Conservation (phyloP, 2,113 vertebrate genomes). For the Coptodon rendalli region DNA sequence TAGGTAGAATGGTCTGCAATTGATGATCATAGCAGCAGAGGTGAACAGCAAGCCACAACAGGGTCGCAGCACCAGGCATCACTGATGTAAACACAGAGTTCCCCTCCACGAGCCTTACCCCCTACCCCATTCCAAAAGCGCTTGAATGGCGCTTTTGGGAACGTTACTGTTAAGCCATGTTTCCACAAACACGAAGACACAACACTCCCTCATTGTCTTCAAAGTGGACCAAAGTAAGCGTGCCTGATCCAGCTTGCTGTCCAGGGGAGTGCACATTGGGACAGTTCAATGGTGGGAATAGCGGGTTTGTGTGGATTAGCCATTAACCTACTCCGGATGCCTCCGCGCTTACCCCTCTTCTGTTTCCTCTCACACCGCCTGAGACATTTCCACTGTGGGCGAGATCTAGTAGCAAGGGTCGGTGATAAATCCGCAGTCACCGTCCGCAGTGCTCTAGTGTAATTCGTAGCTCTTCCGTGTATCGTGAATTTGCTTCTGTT, state of each 20-base stretch:
- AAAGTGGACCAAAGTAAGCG: not conserved
- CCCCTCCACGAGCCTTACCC: not conserved
- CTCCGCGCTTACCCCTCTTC: not conserved
- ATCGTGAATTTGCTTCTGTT: not conserved
- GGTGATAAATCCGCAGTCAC: not conserved
- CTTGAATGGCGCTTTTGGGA: not conserved
- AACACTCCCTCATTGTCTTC: not conserved
- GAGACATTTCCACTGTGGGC: not conserved
- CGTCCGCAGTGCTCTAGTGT: not conserved
- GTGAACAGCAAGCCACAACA: not conserved
- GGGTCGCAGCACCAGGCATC: not conserved
- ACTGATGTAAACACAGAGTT: not conserved
- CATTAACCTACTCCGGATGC: not conserved
- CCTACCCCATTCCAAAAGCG: not conserved
- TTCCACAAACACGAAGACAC: not conserved
- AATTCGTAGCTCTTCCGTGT: not conserved
- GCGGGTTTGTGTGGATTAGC: not conserved
- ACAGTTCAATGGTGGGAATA: not conserved
- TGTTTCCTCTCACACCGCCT: not conserved
- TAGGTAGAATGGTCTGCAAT: not conserved
- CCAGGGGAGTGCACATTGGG: not conserved
- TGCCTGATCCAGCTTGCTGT: not conserved
- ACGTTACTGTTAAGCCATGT: not conserved
- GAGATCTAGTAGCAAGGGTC: not conserved
- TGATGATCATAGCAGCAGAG: not conserved